Base-by-base conservation (phyloP, 2,888 invertebrate genomes). In the Podotricha telesiphe region DNA sequence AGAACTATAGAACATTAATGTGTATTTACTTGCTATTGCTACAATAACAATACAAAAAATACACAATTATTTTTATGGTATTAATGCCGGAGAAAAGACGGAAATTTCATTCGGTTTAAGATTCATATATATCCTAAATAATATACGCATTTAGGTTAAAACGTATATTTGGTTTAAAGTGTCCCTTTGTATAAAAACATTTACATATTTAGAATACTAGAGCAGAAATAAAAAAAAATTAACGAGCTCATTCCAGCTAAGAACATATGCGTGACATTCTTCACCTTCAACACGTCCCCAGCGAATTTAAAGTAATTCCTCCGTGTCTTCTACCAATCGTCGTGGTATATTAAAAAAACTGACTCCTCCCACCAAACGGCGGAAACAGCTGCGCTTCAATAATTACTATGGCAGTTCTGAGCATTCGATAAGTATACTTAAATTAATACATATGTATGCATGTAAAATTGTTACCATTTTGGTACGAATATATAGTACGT, bases 321-420 rank as follows among this genome's bases (percentile, higher is more conserved):
- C 75, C 78, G 77, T 81, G 78, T 82, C 84, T 86, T 82, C 83
- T 75, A 80, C 86, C 90, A 91, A 92, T 91, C 88, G 88, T 87
- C 84, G 85, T 80, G 82, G 86, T 83, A 84, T 87, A 87, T 85
- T 80, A 89, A 91, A 90, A 89, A 88, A 85, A 74, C 71, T 50
- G 79, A 82, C 90, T 86, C 87, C 91, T 80, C 91, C 92, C 83
- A 84, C 81, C 82, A 80, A 67, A 48, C 66, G 59, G 81, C 90
- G 93, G 93, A 93, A 92, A 83, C 93, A 93, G 93, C 92, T 93
- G 93, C 92, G 86, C 77, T 81, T 81, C 85, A 86, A 87, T 91
- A 89, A 92, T 92, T 91, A 91, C 86, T 85, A 88, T 86, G 86
- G 85, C 80, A 86, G 83, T 79, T 84, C 83, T 86, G 84, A 83